A percentile compares a stretch with the other conserved stretches of the same genome.
These are phyloP conservation scores for Patella ulyssiponensis DNA, from an alignment of 2,888 invertebrate species.

Conservation along the genomic window DNA sequence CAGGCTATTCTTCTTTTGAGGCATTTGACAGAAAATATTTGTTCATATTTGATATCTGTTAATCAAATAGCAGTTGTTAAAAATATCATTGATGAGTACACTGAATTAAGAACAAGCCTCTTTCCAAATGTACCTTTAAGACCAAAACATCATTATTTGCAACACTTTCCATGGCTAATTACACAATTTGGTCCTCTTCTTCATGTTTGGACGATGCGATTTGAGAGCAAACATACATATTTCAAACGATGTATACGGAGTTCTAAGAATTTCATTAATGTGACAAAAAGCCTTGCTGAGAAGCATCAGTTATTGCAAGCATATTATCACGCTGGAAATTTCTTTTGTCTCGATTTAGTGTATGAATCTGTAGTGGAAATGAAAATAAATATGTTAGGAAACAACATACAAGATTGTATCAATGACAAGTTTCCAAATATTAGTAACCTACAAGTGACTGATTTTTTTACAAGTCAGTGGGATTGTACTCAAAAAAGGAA, in stretches of 20 bases:
- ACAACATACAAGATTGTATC: too few relatives aligned
- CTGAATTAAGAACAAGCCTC: background rate
- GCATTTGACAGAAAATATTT: background rate
- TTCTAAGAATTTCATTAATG: background rate
- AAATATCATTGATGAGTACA: background rate
- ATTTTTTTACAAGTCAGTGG: too few relatives aligned
- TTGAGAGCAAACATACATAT: background rate
- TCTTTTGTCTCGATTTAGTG: too few relatives aligned
- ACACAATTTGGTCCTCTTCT: constrained; percentile 2
- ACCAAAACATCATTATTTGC: constrained; percentile 8
- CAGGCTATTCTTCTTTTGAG: background rate
- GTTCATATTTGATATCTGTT: background rate
- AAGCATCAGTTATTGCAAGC: background rate
- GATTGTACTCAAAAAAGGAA: too few relatives aligned
- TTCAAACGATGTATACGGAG: background rate
- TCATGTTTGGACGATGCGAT: background rate
- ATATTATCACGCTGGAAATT: too few relatives aligned
- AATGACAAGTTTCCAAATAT: too few relatives aligned
- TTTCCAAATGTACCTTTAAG: background rate
- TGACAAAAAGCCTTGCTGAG: background rate
- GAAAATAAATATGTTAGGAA: too few relatives aligned
- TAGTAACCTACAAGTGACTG: too few relatives aligned
- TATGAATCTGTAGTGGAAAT: too few relatives aligned
- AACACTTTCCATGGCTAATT: background rate
- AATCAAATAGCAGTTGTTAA: background rate